Base-by-base conservation (phyloP, 92 coral and sea anemone species). In the Zoanthus sociatus region DNA sequence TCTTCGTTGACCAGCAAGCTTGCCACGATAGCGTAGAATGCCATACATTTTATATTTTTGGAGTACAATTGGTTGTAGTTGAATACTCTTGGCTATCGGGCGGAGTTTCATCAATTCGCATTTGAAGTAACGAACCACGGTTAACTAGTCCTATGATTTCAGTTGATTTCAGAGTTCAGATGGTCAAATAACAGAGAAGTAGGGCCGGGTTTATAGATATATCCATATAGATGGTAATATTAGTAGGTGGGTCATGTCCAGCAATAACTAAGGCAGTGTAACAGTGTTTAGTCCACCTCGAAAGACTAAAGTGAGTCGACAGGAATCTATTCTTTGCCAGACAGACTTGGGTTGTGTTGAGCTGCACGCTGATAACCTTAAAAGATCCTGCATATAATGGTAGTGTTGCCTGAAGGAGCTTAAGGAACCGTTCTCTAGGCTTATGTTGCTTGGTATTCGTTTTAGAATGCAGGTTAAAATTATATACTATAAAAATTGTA, bases 281-380 rank as follows among this genome's bases (percentile, higher is more conserved):
- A 31, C 76, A 11, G 21, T 71, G 76, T 70, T 70, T 21, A 71
- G 51, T 10, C 46, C 42, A 37, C 4, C 1, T 37, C 0, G 42
- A 37, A 37, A 4, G 42, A 37, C 4, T 69, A 69, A 71, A 71
- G 48, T 8, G 76, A 71, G 76, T 71, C 21, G 76, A 71, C 12
- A 71, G 76, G 76, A 71, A 71, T 71, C 76, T 20, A 71, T 71
- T 71, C 76, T 71, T 71, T 12, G 48, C 76, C 47, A 37, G n/a
- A 1, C 15, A 76, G 66, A 48, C 7, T 26, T 69, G 14, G 78
- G 6, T 10, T 17, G 30, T 37, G 31, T 66, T 56, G 75, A 63
- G 53, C 13, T 64, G 60, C 55, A 56, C 63, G 20, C 61, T 48
- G 84, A 60, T 66, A 79, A 58, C 50, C 60, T 37, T 44, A 81